Conservation (phyloP, 2,113 vertebrate genomes). For the Ciconia stormi region DNA sequence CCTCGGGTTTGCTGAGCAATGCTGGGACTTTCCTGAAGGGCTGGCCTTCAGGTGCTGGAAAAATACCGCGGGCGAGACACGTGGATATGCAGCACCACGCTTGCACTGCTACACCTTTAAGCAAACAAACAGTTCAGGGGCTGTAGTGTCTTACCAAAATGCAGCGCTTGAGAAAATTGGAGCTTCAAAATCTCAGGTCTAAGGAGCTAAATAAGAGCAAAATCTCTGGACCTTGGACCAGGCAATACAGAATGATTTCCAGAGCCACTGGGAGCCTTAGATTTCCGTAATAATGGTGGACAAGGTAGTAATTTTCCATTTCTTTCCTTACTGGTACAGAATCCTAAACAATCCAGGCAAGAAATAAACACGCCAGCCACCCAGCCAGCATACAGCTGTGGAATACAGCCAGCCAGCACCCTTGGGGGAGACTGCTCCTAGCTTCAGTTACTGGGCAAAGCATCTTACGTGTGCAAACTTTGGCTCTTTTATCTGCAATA, state of each 20-base stretch:
- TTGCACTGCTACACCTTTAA: neutral
- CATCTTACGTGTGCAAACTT: neutral
- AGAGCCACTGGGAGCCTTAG: neutral
- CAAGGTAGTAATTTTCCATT: neutral
- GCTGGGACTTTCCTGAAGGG: neutral
- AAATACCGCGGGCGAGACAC: accelerated
- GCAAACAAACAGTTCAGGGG: neutral
- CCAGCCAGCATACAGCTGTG: neutral
- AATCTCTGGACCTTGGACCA: neutral
- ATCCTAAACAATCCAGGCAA: neutral
- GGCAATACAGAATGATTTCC: neutral
- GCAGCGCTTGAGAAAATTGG: neutral
- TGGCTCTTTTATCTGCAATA: neutral
- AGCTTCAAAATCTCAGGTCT: neutral
- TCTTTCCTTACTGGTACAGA: neutral
- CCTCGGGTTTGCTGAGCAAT: neutral
- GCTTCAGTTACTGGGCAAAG: neutral
- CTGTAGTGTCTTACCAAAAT: neutral
- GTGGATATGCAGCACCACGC: neutral
- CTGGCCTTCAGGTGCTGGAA: neutral
- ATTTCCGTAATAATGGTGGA: neutral
- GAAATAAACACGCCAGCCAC: neutral
- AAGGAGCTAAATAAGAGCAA: neutral
- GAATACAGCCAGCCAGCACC: neutral
- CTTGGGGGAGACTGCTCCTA: neutral